Base-by-base conservation (phyloP, 2,888 invertebrate species). In the Leptinotarsa tumamoca region DNA sequence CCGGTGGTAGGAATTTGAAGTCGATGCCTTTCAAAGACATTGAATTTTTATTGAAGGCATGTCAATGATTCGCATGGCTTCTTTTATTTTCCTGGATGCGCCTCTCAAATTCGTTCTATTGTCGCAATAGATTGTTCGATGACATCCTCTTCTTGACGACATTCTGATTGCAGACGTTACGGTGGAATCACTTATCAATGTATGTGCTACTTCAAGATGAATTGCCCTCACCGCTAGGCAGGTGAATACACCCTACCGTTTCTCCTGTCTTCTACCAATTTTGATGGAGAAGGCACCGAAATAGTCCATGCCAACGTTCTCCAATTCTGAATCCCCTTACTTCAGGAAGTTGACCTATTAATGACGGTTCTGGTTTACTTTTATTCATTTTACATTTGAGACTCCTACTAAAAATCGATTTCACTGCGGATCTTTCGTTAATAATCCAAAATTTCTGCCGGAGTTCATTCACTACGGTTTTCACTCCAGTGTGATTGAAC, bases 91-190 rank as follows among this genome's bases (percentile, higher is more conserved):
- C 10, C 23, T 58, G 15, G 58, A 15, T 17, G 54, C 54, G 1
- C 54, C 54, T 54, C 54, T 54, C 21, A 63, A 27, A 63, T 63
- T 63, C 17, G 27, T 66, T 27, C 66, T 43, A 27, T 66, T 66
- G 66, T 66, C 66, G 33, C 33, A 66, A 66, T 66, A 66, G 43
- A 66, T 66, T 4, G 66, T 66, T 15, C 33, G n/a, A 66, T 14
- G 33, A 17, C 43, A 33, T 66, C 66, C 66, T 66, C 66, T 66
- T 15, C 66, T 27, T 7, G 23, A 2, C 14, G 58, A 18, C 23
- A 58, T 58, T 58, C 18, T 21, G 18, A 58, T 23, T 43, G 33
- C 33, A 10, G 33, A 15, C 66, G 33, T 66, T 66, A 33, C 33
- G 27, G 66, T 43, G 7, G 61, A 61, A 23, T 27, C 61, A 18